Evolutionary conservation across 2,888 invertebrate genomes (phyloP).

Genomic region (Diabrotica balteata): DNA sequence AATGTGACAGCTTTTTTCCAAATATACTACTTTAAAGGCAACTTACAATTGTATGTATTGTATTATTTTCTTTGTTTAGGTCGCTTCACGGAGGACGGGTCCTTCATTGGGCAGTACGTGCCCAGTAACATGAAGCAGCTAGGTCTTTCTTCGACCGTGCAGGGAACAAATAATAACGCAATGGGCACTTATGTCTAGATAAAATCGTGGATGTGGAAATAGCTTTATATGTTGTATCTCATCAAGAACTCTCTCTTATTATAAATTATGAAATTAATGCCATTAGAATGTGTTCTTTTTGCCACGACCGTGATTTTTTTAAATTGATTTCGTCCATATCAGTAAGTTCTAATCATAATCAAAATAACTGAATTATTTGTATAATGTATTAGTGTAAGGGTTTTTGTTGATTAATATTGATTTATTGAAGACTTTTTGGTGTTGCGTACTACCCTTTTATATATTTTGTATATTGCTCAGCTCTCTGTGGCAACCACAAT

Average conservation of each 20-base stretch:
- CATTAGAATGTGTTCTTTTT: slow-evolving; percentile 37
- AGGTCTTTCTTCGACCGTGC: slow-evolving; percentile 60
- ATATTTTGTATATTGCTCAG: slow-evolving; percentile 20
- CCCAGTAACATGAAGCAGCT: slow-evolving; percentile 77
- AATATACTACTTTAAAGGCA: too few species aligned
- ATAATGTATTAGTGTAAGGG: slow-evolving; percentile 31
- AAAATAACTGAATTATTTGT: slow-evolving; percentile 36
- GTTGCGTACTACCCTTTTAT: slow-evolving; percentile 7
- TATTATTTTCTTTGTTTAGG: slow-evolving; percentile 62
- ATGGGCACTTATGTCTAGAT: slow-evolving; percentile 73
- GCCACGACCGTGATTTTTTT: slow-evolving; percentile 39
- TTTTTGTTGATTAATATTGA: slow-evolving; percentile 27
- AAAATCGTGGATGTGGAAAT: slow-evolving; percentile 36
- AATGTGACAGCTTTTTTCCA: too few species aligned
- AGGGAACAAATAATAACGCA: slow-evolving; percentile 61
- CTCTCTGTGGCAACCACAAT: slow-evolving; percentile 18
- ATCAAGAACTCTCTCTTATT: slow-evolving; percentile 31
- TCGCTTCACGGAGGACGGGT: slow-evolving; percentile 96
- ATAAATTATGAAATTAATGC: slow-evolving; percentile 29
- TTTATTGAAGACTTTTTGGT: slow-evolving; percentile 21
- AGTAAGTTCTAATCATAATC: slow-evolving; percentile 44
- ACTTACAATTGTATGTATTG: neutral
- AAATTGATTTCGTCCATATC: slow-evolving; percentile 46
- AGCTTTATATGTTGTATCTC: slow-evolving; percentile 44
- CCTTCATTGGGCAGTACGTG: slow-evolving; percentile 97